phyloP scores from a whole-genome alignment of 2,113 vertebrate species.

The Ariopsis seemanni region DNA sequence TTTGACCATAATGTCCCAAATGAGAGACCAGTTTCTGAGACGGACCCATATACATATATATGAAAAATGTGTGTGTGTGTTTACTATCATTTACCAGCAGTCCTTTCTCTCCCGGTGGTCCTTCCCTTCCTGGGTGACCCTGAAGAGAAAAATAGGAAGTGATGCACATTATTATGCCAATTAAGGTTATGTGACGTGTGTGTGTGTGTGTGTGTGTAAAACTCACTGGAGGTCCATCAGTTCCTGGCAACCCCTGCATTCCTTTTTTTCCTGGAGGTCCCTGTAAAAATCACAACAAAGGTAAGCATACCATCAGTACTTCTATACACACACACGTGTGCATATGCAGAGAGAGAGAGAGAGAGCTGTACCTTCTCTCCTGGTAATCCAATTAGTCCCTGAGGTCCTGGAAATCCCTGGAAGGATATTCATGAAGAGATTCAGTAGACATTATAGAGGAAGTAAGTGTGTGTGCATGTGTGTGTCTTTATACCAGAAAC shows the following conservation, averaged over 20 bases:
- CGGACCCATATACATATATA: too few relatives aligned
- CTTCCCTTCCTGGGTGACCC: slow-evolving; percentile 90
- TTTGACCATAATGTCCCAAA: too few relatives aligned
- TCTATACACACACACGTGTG: not conserved
- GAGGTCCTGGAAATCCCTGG: slow-evolving; percentile 89
- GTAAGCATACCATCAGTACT: not conserved
- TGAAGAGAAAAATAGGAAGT: slow-evolving; percentile 50
- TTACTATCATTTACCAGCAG: slow-evolving; percentile 69
- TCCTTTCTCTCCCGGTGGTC: slow-evolving; percentile 86
- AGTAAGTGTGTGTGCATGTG: slow-evolving; percentile 30
- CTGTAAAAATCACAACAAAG: slow-evolving; percentile 61
- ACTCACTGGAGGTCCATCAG: slow-evolving; percentile 83
- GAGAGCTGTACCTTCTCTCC: slow-evolving; percentile 81
- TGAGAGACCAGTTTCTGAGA: too few relatives aligned
- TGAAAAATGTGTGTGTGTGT: not conserved
- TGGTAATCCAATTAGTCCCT: slow-evolving; percentile 82
- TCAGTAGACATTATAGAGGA: not conserved
- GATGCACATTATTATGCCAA: not conserved
- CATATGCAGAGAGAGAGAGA: not conserved
- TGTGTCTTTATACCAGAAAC: slow-evolving; percentile 72
- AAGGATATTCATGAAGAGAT: slow-evolving; percentile 10
- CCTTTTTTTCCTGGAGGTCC: slow-evolving; percentile 85
- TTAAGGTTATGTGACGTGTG: not conserved
- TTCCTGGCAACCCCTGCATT: slow-evolving; percentile 79
- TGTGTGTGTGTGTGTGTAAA: slow-evolving; percentile 16